These are phyloP conservation scores for Lagodon rhomboides DNA, from an alignment of 2,797 vertebrate genomes.

Conservation along the genomic window DNA sequence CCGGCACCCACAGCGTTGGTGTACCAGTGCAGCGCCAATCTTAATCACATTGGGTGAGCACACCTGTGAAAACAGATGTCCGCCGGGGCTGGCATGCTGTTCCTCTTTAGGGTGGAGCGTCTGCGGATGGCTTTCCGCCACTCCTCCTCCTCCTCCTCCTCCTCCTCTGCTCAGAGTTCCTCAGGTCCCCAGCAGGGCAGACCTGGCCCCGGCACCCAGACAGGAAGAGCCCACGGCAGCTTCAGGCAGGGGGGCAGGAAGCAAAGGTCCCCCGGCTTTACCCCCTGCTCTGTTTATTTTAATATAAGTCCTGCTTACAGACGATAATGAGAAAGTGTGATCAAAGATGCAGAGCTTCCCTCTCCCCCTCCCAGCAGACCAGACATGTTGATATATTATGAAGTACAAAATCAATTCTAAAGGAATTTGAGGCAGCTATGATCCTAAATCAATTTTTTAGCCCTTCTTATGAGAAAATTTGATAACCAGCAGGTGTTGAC, in stretches of 20 bases:
- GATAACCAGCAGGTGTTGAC: conserved; percentile 69
- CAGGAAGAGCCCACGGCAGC: conserved; percentile 65
- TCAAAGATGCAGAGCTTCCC: conserved; percentile 31
- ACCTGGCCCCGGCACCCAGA: conserved; percentile 50
- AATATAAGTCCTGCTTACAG: conserved; percentile 52
- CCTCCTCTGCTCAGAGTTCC: conserved; percentile 15
- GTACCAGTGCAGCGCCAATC: conserved; percentile 69
- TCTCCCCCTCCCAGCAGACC: neutral
- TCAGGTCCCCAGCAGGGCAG: conserved; percentile 54
- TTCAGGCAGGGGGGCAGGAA: conserved; percentile 69
- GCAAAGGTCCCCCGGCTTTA: conserved; percentile 42
- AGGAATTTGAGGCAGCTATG: conserved; percentile 51
- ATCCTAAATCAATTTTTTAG: conserved; percentile 61
- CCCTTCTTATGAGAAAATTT: conserved; percentile 48
- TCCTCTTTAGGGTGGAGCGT: conserved; percentile 78
- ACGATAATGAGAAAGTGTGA: conserved; percentile 53
- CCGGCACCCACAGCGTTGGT: conserved; percentile 64
- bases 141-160: conserved; percentile 24
- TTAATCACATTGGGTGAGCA: conserved; percentile 84
- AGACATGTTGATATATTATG: conserved; percentile 41
- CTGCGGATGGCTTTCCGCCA: conserved; percentile 55
- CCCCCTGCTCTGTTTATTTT: conserved; percentile 66
- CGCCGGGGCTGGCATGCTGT: conserved; percentile 76
- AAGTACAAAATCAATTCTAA: conserved; percentile 56
- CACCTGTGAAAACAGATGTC: conserved; percentile 91